These are phyloP conservation scores for Amphiprion clarkii DNA, from an alignment of 2,797 vertebrate species.

Conservation along the genomic window DNA sequence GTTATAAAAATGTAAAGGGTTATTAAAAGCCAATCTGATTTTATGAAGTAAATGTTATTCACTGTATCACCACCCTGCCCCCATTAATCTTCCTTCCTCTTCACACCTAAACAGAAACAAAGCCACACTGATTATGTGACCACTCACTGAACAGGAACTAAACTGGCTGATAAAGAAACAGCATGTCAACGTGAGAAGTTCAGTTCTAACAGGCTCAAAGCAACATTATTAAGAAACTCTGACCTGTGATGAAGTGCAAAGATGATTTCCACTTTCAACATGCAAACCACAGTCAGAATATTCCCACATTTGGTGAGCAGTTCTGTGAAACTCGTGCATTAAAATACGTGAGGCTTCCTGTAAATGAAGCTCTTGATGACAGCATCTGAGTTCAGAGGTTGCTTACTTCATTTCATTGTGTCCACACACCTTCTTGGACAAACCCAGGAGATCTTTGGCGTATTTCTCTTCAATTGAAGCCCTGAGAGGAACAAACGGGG, in stretches of 20 bases:
- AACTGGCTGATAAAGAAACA: background rate
- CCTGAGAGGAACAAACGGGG: slow-evolving; percentile 76
- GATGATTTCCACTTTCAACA: background rate
- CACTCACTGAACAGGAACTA: slow-evolving; percentile 39
- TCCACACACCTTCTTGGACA: slow-evolving; percentile 94
- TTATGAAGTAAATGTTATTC: background rate
- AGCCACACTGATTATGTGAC: slow-evolving; percentile 16
- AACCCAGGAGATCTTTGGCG: slow-evolving; percentile 92
- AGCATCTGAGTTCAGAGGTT: background rate
- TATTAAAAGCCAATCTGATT: background rate
- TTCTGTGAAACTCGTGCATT: background rate
- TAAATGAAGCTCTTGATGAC: background rate
- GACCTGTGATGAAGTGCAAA: background rate
- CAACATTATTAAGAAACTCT: background rate
- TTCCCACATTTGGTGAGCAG: background rate
- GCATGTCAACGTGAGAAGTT: background rate
- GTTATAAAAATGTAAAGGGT: background rate
- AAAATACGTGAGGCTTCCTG: background rate
- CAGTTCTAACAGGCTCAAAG: background rate
- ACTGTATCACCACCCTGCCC: background rate
- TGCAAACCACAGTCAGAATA: background rate
- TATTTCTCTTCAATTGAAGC: slow-evolving; percentile 95
- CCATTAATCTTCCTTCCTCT: slow-evolving; percentile 38
- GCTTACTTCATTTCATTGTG: slow-evolving; percentile 96
- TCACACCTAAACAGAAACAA: slow-evolving; percentile 14